Evolutionary conservation across 1,140 invertebrate genomes (phyloP).

Genomic region (Hyphantria cunea): DNA sequence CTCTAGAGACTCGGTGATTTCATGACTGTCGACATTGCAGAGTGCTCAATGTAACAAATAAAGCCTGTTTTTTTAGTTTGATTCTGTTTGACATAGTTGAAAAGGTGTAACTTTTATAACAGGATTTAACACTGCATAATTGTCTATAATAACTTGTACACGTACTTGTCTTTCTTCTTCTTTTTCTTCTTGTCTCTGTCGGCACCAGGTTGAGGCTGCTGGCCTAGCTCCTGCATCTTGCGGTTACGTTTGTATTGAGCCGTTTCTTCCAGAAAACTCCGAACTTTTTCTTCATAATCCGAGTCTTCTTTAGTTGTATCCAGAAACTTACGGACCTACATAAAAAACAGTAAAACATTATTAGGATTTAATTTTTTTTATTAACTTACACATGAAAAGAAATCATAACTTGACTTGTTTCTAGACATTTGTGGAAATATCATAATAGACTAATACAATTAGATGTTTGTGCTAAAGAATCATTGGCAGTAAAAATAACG

Average conservation of each 20-base stretch:
- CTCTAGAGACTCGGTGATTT: too few species aligned
- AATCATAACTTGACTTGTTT: too few species aligned
- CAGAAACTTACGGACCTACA: constrained; percentile 87
- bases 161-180: constrained; percentile 84
- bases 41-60: too few species aligned
- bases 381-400: neutral
- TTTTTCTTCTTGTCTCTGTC: constrained; percentile 89
- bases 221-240: constrained; percentile 82
- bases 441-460: too few species aligned
- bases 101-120: too few species aligned
- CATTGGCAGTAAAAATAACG: too few species aligned
- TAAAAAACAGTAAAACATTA: neutral
- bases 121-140: neutral
- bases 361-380: too few species aligned
- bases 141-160: constrained; percentile 2
- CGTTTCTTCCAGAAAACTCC: constrained; percentile 91
- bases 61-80: too few species aligned
- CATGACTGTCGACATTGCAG: too few species aligned
- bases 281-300: constrained; percentile 91
- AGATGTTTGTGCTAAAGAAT: too few species aligned
- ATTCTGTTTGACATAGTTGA: too few species aligned
- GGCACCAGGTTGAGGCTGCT: constrained; percentile 78
- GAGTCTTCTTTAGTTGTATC: constrained; percentile 91
- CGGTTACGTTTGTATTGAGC: constrained; percentile 90
- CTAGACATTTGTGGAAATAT: too few species aligned